Percentiles rank a stretch among this genome's conserved stretches.
phyloP scores from a whole-genome alignment of 1,140 invertebrate genomes.

The Phymastichus coffea region DNA sequence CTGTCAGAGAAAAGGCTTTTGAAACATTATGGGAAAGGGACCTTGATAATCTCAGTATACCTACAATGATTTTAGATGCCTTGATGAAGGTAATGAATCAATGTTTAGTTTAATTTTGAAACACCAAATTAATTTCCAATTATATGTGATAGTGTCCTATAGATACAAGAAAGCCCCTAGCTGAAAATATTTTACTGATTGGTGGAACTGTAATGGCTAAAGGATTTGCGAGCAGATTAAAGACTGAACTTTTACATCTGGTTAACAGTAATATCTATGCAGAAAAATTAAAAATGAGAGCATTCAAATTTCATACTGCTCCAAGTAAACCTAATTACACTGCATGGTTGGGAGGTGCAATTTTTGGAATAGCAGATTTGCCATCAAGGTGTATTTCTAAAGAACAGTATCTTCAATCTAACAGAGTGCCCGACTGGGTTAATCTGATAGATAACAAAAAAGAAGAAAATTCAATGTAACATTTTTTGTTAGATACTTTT shows the following conservation, averaged over 20 bases:
- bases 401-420: conserved; percentile 71
- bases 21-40: conserved; percentile 85
- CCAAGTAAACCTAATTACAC: conserved; percentile 84
- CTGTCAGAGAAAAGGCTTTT: conserved; percentile 72
- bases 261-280: conserved; percentile 66
- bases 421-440: conserved; percentile 80
- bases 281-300: conserved; percentile 63
- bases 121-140: not conserved
- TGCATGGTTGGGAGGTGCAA: conserved; percentile 82
- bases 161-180: conserved; percentile 71
- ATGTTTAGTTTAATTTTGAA: conserved; percentile 9
- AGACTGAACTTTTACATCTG: conserved; percentile 71
- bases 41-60: conserved; percentile 78
- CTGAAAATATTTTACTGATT: conserved; percentile 80
- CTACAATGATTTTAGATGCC: conserved; percentile 82
- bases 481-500: conserved; percentile 15
- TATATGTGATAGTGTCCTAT: conserved; percentile 66
- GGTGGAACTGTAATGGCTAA: conserved; percentile 82
- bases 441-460: conserved; percentile 66
- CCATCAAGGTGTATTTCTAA: conserved; percentile 70
- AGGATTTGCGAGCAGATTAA: conserved; percentile 75
- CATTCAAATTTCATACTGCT: conserved; percentile 76
- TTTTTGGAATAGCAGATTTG: conserved; percentile 82
- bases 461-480: conserved; percentile 29
- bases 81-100: conserved; percentile 66